phyloP scores from a whole-genome alignment of 2,797 vertebrate genomes.

The Takifugu rubripes region DNA sequence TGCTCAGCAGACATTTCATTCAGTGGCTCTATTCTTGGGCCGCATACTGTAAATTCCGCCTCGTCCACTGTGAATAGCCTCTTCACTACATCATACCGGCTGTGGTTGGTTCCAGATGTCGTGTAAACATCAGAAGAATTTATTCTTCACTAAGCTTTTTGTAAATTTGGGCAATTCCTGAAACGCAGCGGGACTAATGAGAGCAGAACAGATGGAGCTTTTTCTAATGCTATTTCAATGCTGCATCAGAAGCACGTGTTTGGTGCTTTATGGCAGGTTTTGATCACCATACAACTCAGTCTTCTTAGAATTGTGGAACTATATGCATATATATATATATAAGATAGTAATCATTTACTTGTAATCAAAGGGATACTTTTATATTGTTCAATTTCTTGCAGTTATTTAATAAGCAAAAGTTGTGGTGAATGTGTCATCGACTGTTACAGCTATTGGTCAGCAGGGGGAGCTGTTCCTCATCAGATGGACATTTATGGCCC shows the following conservation, averaged over 20 bases:
- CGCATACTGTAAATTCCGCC: too few relatives aligned
- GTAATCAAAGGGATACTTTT: too few relatives aligned
- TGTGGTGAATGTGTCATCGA: background rate
- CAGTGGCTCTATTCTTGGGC: too few relatives aligned
- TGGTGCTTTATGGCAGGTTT: constrained; percentile 32
- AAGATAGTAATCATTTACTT: too few relatives aligned
- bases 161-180: constrained; percentile 23
- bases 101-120: too few relatives aligned
- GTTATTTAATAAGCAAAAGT: background rate
- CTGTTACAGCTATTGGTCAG: constrained; percentile 40
- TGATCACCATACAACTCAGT: constrained; percentile 11
- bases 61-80: too few relatives aligned
- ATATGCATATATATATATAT: too few relatives aligned
- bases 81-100: too few relatives aligned
- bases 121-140: too few relatives aligned
- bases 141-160: too few relatives aligned
- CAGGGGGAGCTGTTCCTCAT: constrained; percentile 68
- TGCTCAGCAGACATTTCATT: too few relatives aligned
- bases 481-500: constrained; percentile 35
- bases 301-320: background rate
- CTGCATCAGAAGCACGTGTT: constrained; percentile 25
- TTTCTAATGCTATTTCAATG: constrained; percentile 24
- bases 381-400: too few relatives aligned
- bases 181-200: constrained; percentile 52
- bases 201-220: constrained; percentile 51